Conservation (phyloP, 2,888 invertebrate genomes). For the Scelioninae gen. 2 region DNA sequence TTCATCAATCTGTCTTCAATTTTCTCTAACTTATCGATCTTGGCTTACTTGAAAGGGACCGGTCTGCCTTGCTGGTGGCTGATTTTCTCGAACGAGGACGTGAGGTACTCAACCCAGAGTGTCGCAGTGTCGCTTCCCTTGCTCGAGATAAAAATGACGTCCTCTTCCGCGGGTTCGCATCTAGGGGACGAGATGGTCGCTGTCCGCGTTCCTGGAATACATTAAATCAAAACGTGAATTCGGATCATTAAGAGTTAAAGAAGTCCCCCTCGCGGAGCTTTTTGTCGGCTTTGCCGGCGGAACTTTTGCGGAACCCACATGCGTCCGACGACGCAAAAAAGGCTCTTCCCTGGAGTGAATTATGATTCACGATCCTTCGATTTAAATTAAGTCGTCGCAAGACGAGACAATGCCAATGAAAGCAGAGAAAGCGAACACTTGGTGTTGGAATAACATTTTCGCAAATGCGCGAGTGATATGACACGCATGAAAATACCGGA, state of each 20-base stretch:
- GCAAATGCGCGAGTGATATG: too few relatives aligned
- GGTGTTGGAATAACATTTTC: too few relatives aligned
- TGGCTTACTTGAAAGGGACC: slow-evolving; percentile 84
- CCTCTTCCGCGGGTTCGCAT: slow-evolving; percentile 79
- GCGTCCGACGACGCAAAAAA: slow-evolving; percentile 48
- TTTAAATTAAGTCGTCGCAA: slow-evolving; percentile 41
- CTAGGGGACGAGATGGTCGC: slow-evolving; percentile 60
- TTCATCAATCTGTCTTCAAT: too few relatives aligned
- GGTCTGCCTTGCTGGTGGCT: slow-evolving; percentile 87
- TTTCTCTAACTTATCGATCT: too few relatives aligned
- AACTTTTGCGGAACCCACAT: slow-evolving; percentile 49
- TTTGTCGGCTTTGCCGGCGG: slow-evolving; percentile 39
- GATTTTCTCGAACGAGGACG: slow-evolving; percentile 89
- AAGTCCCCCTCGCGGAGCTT: slow-evolving; percentile 44
- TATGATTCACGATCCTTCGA: slow-evolving; percentile 58
- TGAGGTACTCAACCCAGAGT: slow-evolving; percentile 88
- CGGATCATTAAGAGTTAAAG: slow-evolving; percentile 8
- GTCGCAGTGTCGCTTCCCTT: slow-evolving; percentile 86
- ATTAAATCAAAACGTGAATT: slow-evolving; percentile 58
- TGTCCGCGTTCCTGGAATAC: slow-evolving; percentile 66
- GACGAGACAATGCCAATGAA: slow-evolving; percentile 40
- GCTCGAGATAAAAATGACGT: slow-evolving; percentile 88
- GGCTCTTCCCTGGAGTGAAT: slow-evolving; percentile 41
- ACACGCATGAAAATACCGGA: too few relatives aligned
- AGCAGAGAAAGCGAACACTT: slow-evolving; percentile 11